These are phyloP conservation scores for Lordiphosa fenestrarum DNA, from an alignment of 2,888 invertebrate genomes.

Conservation along the genomic window DNA sequence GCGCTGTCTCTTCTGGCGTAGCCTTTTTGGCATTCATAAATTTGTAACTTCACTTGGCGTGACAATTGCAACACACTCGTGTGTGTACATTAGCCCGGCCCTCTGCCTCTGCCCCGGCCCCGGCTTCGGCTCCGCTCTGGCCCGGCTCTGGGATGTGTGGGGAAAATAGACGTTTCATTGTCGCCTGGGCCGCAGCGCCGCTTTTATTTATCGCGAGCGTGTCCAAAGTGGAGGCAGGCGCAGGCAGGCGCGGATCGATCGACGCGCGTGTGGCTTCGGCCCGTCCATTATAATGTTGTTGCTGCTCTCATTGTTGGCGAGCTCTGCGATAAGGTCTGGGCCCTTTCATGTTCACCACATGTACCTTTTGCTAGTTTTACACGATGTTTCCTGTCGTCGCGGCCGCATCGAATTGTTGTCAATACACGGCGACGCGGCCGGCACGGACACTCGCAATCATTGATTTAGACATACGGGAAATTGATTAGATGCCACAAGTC, in stretches of 20 bases:
- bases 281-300: slow-evolving; percentile 76
- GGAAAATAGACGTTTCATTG: slow-evolving; percentile 73
- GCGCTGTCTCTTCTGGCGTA: slow-evolving; percentile 17
- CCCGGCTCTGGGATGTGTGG: slow-evolving; percentile 37
- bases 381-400: slow-evolving; percentile 81
- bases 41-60: slow-evolving; percentile 79
- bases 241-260: slow-evolving; percentile 28
- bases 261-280: slow-evolving; percentile 68
- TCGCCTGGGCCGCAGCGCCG: slow-evolving; percentile 60
- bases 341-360: slow-evolving; percentile 77
- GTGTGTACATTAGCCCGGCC: slow-evolving; percentile 72
- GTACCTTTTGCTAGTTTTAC: slow-evolving; percentile 79
- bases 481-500: slow-evolving; percentile 64
- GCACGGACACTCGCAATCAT: slow-evolving; percentile 67
- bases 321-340: slow-evolving; percentile 52
- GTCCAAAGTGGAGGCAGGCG: slow-evolving; percentile 50
- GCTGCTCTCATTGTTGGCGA: slow-evolving; percentile 71
- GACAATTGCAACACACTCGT: slow-evolving; percentile 78
- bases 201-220: slow-evolving; percentile 70
- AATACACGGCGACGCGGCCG: slow-evolving; percentile 60
- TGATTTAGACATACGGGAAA: slow-evolving; percentile 74
- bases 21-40: slow-evolving; percentile 78
- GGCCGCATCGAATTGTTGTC: slow-evolving; percentile 80
- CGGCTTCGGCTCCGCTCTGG: slow-evolving; percentile 8
- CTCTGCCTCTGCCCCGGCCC: slow-evolving; percentile 21